Conservation (phyloP, 2,113 vertebrate species). For the Xerus inauris region DNA sequence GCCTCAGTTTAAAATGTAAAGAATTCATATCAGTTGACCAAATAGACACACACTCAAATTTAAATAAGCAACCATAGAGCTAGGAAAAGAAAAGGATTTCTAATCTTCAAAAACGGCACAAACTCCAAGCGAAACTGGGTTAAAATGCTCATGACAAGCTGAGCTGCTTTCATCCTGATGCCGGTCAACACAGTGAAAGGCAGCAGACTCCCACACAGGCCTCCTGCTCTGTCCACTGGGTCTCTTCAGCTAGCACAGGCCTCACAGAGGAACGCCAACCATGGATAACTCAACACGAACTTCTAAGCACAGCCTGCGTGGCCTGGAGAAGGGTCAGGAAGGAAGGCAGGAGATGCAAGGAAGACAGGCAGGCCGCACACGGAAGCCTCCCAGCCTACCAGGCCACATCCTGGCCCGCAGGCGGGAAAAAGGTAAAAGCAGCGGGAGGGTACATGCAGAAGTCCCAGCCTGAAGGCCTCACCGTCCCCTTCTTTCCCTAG, state of each 20-base stretch:
- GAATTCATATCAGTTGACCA: background rate
- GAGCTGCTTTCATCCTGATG: background rate
- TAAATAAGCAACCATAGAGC: background rate
- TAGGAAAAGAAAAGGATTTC: background rate
- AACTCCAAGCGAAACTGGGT: background rate
- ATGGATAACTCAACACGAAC: no score
- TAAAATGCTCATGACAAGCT: background rate
- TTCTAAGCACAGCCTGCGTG: background rate
- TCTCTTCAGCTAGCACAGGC: no score
- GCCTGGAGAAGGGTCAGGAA: no score
- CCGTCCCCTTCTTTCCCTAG: background rate
- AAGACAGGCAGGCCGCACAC: background rate
- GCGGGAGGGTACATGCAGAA: background rate
- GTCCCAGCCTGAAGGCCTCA: background rate
- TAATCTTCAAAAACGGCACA: background rate
- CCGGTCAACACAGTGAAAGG: background rate
- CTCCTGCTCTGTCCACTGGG: background rate
- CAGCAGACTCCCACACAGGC: background rate
- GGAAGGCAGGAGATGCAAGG: background rate
- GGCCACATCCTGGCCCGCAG: background rate
- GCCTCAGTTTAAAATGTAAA: background rate
- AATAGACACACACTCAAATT: background rate
- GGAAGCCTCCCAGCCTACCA: background rate
- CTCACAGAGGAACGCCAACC: background rate
- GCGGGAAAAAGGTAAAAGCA: background rate